Conservation (phyloP, 2,113 vertebrate genomes). For the Pomatorhinus ruficollis region DNA sequence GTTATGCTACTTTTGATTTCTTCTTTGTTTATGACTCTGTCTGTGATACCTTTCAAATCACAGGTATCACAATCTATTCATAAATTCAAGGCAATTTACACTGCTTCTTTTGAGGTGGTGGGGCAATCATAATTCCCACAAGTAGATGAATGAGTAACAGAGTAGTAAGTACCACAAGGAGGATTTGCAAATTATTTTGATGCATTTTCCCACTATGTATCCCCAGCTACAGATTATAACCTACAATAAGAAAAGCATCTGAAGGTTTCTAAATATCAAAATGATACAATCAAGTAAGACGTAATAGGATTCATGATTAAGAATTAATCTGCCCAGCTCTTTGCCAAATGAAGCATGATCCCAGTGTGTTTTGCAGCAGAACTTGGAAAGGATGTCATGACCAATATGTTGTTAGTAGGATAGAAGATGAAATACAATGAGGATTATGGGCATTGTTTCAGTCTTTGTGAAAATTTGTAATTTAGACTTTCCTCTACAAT, state of each 20-base stretch:
- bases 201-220: neutral
- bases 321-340: neutral
- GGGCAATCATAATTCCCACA: neutral
- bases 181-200: neutral
- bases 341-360: neutral
- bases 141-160: neutral
- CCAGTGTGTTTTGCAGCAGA: neutral
- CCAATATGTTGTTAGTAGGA: neutral
- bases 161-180: neutral
- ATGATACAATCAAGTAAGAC: rapidly evolving
- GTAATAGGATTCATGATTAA: neutral
- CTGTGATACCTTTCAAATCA: neutral
- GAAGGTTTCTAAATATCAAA: neutral
- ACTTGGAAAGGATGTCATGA: neutral
- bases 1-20: neutral
- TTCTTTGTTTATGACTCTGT: neutral
- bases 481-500: neutral
- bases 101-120: neutral
- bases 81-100: neutral
- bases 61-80: neutral
- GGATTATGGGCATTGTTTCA: neutral
- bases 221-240: neutral
- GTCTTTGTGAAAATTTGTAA: neutral
- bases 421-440: neutral
- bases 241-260: neutral